These are phyloP conservation scores for Oncopeltus fasciatus DNA, from an alignment of 1,140 invertebrate species.

Conservation along the genomic window DNA sequence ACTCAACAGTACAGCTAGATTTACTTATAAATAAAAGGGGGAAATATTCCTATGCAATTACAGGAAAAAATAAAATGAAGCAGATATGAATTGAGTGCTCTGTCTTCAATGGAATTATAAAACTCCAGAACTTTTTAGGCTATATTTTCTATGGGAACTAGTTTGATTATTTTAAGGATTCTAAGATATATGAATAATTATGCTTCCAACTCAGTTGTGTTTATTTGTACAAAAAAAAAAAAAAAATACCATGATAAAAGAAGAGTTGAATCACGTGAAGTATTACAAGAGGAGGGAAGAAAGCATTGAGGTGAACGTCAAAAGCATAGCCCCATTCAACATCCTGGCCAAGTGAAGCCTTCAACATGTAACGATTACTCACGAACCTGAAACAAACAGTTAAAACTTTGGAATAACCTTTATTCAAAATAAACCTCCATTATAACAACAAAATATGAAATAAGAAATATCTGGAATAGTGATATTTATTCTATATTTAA, in stretches of 20 bases:
- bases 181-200: not conserved
- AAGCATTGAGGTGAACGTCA: constrained; percentile 97
- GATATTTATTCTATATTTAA: too few relatives aligned
- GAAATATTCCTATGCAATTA: too few relatives aligned
- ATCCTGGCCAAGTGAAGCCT: constrained; percentile 50
- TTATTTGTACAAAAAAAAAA: not conserved
- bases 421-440: too few relatives aligned
- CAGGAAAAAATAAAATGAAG: too few relatives aligned
- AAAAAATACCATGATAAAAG: constrained; percentile 65
- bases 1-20: too few relatives aligned
- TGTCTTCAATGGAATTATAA: not conserved
- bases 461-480: too few relatives aligned
- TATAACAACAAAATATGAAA: too few relatives aligned
- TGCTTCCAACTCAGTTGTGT: not conserved
- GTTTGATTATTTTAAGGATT: not conserved
- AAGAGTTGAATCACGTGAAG: constrained; percentile 85
- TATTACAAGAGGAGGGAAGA: constrained; percentile 87
- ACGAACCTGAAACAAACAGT: constrained; percentile 56
- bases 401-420: too few relatives aligned
- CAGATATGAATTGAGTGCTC: too few relatives aligned
- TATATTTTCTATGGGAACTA: not conserved
- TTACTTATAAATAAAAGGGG: too few relatives aligned
- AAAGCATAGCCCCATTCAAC: constrained; percentile 99
- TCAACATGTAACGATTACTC: constrained; percentile 74
- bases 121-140: not conserved